phyloP scores from a whole-genome alignment of 2,797 vertebrate genomes.

The Uromys caudimaculatus region DNA sequence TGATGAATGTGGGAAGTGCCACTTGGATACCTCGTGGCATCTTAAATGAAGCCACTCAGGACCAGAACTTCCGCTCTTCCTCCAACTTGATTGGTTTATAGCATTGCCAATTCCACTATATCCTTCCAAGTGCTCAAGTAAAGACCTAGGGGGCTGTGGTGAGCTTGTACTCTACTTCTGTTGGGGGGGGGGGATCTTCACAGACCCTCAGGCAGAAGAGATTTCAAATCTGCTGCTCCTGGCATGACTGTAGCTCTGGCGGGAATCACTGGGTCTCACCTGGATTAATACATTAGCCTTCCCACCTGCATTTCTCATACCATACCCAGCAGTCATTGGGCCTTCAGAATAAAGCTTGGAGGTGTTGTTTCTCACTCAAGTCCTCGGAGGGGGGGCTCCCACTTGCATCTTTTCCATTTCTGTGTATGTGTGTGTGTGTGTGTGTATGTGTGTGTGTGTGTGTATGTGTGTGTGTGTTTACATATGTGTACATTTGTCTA shows the following conservation, averaged over 20 bases:
- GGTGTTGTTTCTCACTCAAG: not conserved
- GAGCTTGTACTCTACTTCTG: not conserved
- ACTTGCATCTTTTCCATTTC: not conserved
- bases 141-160: not conserved
- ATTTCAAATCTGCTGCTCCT: not conserved
- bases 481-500: not conserved
- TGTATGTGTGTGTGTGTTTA: not conserved
- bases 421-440: not conserved
- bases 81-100: not conserved
- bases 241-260: fast-evolving
- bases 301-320: not conserved
- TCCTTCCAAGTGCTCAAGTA: not conserved
- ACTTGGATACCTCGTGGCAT: too few species aligned
- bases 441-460: not conserved
- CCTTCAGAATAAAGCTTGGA: not conserved
- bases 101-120: not conserved
- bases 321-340: not conserved
- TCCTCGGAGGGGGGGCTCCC: not conserved
- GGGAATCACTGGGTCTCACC: not conserved
- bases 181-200: not conserved
- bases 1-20: too few species aligned
- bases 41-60: not conserved
- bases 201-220: not conserved
- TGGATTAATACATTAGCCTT: not conserved
- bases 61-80: not conserved